Percentiles rank a stretch among this genome's conserved stretches.
These are phyloP conservation scores for Zygogramma bicolorata DNA, from an alignment of 2,888 invertebrate genomes.

Conservation along the genomic window DNA sequence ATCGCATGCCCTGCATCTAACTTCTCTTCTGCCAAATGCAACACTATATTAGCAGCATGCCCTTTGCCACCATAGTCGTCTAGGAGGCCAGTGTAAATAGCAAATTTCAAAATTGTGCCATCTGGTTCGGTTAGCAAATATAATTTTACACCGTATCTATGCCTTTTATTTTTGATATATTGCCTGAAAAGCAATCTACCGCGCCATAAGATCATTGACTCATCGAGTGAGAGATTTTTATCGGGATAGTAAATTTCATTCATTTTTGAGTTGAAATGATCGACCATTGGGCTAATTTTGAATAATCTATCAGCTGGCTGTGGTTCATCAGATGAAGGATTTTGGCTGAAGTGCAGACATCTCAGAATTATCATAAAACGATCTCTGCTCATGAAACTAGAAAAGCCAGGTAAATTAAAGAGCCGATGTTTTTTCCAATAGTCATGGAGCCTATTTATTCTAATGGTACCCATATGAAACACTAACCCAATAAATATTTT, in stretches of 20 bases:
- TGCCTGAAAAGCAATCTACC: not conserved
- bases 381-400: constrained; percentile 34
- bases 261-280: constrained; percentile 53
- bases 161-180: constrained; percentile 37
- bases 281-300: constrained; percentile 57
- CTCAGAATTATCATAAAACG: constrained; percentile 38
- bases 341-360: constrained; percentile 33
- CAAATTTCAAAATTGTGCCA: too few relatives aligned
- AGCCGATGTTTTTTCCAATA: constrained; percentile 37
- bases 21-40: constrained; percentile 21
- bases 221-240: constrained; percentile 40
- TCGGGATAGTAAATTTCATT: constrained; percentile 17
- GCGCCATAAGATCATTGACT: not conserved
- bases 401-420: constrained; percentile 32
- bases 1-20: constrained; percentile 19
- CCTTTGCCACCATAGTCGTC: constrained; percentile 48
- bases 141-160: constrained; percentile 34
- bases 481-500: constrained; percentile 19
- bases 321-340: too few relatives aligned
- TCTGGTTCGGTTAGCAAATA: constrained; percentile 26
- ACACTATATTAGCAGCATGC: constrained; percentile 36
- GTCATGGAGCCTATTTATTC: constrained; percentile 19
- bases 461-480: constrained; percentile 32
- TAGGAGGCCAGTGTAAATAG: constrained; percentile 14
- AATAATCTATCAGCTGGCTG: constrained; percentile 14